Base-by-base conservation (phyloP, 2,888 invertebrate species). In the Bursaphelenchus okinawaensis region DNA sequence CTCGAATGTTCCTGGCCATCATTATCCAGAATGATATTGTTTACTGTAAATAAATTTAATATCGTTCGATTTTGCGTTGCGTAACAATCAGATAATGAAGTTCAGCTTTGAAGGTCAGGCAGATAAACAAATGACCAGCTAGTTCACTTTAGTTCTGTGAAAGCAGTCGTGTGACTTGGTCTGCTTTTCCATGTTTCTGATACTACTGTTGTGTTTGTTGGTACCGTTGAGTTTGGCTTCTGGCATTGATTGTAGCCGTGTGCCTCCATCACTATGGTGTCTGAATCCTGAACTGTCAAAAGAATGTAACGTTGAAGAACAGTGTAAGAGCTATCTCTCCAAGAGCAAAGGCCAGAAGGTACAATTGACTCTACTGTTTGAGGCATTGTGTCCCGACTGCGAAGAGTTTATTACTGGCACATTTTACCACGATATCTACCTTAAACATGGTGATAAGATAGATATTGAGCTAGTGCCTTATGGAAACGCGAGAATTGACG, bases 391-490 rank as follows among this genome's bases (percentile, higher is more conserved):
- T 20, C 54, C 52, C n/a, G 56, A 27, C 26, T 27, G 79, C 54
- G 78, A 79, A 62, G 64, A 71, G 55, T 79, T 77, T 67, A 69
- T 79, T 16, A 68, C 67, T 20, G 40, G 57, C n/a, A 60, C 65
- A 52, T 68, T 79, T n/a, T 75, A 75, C 52, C 74, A 75, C 27
- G 62, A 71, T 19, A 64, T 77, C 31, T 76, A 66, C 68, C 69
- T 71, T 68, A 62, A 75, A 62, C 75, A 74, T 62, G 65, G 50
- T 0, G 71, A 73, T 28, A 71, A 65, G 52, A 72, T 82, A 9
- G 70, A 80, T 54, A 73, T 82, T 55, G 78, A 81, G 56, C 61
- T 81, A 8, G 75, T 81, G 8, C 81, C 79, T 8, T 81, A 74
- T 63, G 80, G 81, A 62, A 81, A 81, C 63, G 81, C 80, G 7